Evolutionary conservation across 2,113 vertebrate genomes (phyloP), one percentile per base, ranked within the genome.

Genomic region (Cepphus grylle): DNA sequence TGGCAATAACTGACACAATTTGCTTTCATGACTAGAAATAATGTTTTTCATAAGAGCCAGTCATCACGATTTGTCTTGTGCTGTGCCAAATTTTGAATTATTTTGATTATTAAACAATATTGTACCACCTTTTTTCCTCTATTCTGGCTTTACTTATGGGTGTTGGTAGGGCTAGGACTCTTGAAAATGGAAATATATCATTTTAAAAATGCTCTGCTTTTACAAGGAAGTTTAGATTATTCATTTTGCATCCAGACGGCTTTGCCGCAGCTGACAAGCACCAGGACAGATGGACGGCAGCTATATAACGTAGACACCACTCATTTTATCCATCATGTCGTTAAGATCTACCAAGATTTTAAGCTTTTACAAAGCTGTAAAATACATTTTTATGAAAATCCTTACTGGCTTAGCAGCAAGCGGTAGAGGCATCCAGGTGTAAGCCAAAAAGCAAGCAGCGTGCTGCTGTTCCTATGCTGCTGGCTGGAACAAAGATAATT

Each of bases 261-360:
- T 74, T 55, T 53, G 30, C 69, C 0, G 1, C 5, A 0, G 74
- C 53, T 61, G 53, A 92, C 30, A n/a, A 67, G 72, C 36, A 30
- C 26, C 73, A 18, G 12, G 2, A 1, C 12, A 40, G 55, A 47
- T 0, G 1, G 65, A 63, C 0, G 2, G 42, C 30, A 43, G 32
- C 34, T 66, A 18, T 7, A 8, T 5, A 43, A 52, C 4, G 2
- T 4, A 38, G 43, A n/a, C 20, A 38, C 9, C 1, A 1, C 11
- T 56, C 42, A 6, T 43, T 58, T 50, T 30, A 83, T 18, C 50
- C 21, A 4, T 18, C 3, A 0, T 4, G 11, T 8, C 3, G 0
- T 47, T 47, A 79, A 77, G 32, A 71, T 16, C 15, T 34, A 79
- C 9, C 45, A 78, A 79, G 59, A 83, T 19, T n/a, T 59, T 59